Evolutionary conservation across 2,888 invertebrate genomes (phyloP).

Genomic region (Listrodromus nycthemerus): DNA sequence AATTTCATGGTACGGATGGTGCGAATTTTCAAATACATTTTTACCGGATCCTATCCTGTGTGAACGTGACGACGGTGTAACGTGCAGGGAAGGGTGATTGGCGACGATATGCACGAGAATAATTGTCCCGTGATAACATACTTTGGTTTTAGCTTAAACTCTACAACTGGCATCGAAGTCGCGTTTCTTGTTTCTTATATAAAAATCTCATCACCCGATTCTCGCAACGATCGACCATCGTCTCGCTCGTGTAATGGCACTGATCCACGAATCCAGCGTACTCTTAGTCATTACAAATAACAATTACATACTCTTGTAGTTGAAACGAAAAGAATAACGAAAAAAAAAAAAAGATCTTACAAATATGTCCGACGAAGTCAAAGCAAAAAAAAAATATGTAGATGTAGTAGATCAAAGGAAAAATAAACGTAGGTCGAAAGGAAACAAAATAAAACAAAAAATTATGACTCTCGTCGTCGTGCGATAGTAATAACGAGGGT

Average conservation of each 20-base stretch:
- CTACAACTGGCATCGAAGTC: slow-evolving; percentile 62
- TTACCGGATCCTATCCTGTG: slow-evolving; percentile 27
- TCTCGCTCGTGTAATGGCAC: slow-evolving; percentile 64
- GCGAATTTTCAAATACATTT: slow-evolving; percentile 46
- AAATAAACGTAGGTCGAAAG: slow-evolving; percentile 27
- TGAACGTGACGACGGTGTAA: slow-evolving; percentile 18
- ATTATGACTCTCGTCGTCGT: slow-evolving; percentile 27
- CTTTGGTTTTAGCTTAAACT: slow-evolving; percentile 68
- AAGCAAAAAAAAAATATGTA: slow-evolving; percentile 36
- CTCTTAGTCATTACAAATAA: slow-evolving; percentile 40
- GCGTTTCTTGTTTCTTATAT: slow-evolving; percentile 25
- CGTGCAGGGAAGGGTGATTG: not conserved
- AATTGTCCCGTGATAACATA: slow-evolving; percentile 38
- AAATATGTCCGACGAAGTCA: slow-evolving; percentile 30
- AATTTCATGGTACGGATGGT: slow-evolving; percentile 25
- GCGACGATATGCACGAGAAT: slow-evolving; percentile 25
- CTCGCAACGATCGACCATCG: slow-evolving; percentile 15
- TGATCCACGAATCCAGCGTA: slow-evolving; percentile 53
- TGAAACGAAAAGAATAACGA: slow-evolving; percentile 43
- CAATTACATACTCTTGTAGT: slow-evolving; percentile 42
- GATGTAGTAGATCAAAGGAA: slow-evolving; percentile 27
- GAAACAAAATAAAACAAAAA: slow-evolving; percentile 43
- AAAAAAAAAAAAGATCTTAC: slow-evolving; percentile 30
- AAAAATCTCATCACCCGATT: not conserved
- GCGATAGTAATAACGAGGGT: slow-evolving; percentile 5